A percentile compares a stretch with the other conserved stretches of the same genome.
Conservation (phyloP, 2,888 invertebrate species). For the Callyntrura sp. region DNA sequence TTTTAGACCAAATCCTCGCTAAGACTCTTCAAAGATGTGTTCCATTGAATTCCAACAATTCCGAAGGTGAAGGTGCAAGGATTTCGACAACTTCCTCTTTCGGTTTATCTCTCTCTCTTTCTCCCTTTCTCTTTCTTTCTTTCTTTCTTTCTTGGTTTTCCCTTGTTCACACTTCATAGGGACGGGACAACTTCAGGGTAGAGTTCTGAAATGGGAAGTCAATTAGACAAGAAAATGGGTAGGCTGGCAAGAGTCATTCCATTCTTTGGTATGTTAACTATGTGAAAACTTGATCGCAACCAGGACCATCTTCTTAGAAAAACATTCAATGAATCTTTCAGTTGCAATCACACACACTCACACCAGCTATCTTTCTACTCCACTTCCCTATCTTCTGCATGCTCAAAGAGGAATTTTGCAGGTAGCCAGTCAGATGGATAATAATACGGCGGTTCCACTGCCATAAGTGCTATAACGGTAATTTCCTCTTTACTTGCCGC, state of each 20-base stretch:
- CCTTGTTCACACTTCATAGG: neutral
- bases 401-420: constrained; percentile 31
- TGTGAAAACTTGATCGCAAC: constrained; percentile 48
- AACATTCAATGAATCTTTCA: constrained; percentile 48
- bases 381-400: neutral
- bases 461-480: constrained; percentile 9
- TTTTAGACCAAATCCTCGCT: constrained; percentile 35
- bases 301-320: constrained; percentile 16
- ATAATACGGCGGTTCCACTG: constrained; percentile 1
- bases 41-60: constrained; percentile 41
- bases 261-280: constrained; percentile 56
- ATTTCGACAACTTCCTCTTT: constrained; percentile 33
- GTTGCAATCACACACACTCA: constrained; percentile 4
- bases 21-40: constrained; percentile 27
- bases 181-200: neutral
- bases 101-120: constrained; percentile 16
- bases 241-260: constrained; percentile 23
- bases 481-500: constrained; percentile 31
- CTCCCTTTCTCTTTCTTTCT: neutral
- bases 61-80: constrained; percentile 35
- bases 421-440: constrained; percentile 41
- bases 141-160: neutral
- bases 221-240: constrained; percentile 62
- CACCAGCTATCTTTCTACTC: neutral
- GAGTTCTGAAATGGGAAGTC: constrained; percentile 54